phyloP scores from a whole-genome alignment of 2,888 invertebrate species.

The Nymphalis urticae region DNA sequence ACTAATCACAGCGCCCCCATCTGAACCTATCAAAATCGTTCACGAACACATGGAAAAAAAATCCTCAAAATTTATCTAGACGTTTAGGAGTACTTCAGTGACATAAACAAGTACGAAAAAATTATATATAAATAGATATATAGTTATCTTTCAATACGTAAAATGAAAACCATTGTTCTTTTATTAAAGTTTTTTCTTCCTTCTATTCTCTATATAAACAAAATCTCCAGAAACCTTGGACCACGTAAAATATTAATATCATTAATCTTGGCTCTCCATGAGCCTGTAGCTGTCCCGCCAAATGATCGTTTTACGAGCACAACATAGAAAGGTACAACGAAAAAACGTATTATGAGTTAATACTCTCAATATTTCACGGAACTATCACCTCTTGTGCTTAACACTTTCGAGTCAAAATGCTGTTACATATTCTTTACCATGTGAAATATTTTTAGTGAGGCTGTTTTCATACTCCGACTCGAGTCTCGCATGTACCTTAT shows the following conservation, averaged over 20 bases:
- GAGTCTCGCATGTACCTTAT: conserved; percentile 41
- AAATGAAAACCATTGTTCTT: not conserved
- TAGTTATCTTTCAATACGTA: no score
- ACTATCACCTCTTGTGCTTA: conserved; percentile 22
- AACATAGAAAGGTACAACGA: conserved; percentile 31
- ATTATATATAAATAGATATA: no score
- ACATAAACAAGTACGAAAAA: no score
- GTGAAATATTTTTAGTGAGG: conserved; percentile 16
- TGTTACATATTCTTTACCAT: conserved; percentile 6
- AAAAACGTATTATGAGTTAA: conserved; percentile 14
- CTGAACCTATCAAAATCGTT: no score
- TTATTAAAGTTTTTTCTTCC: conserved; percentile 10
- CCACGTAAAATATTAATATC: conserved; percentile 33
- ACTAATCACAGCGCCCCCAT: no score
- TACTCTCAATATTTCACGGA: conserved; percentile 3
- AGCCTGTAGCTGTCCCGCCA: conserved; percentile 33
- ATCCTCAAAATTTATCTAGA: no score
- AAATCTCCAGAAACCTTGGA: conserved; percentile 11
- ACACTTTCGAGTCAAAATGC: conserved; percentile 21
- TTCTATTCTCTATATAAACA: conserved; percentile 14
- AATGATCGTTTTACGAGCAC: conserved; percentile 43
- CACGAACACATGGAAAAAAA: no score
- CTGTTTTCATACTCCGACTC: conserved; percentile 9
- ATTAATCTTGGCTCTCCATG: conserved; percentile 37
- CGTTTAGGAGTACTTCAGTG: no score